Evolutionary conservation across 2,888 invertebrate species (phyloP).

Genomic region (Auanema freiburgensis): DNA sequence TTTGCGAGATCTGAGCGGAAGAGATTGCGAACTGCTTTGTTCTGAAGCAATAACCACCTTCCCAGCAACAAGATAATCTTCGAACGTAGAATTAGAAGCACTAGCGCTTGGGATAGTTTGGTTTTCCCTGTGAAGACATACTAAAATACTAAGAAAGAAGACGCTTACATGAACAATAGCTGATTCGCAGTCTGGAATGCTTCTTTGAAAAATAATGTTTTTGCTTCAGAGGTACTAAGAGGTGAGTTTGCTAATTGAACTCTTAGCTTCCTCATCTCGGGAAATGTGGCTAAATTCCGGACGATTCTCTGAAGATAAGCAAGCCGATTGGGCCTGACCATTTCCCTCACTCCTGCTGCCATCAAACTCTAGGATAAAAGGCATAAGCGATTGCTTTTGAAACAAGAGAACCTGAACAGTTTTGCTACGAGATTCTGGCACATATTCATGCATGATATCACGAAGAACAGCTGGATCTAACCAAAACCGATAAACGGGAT

Average conservation of each 20-base stretch:
- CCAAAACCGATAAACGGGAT: constrained; percentile 62
- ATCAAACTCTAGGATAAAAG: constrained; percentile 49
- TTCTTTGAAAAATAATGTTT: constrained; percentile 51
- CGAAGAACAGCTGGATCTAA: constrained; percentile 59
- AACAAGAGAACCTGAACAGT: constrained; percentile 32
- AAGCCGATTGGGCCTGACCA: constrained; percentile 46
- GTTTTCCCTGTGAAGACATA: constrained; percentile 31
- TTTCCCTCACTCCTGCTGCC: constrained; percentile 60
- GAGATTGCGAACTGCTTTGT: constrained; percentile 23
- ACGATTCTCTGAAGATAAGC: constrained; percentile 59
- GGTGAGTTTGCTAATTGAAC: constrained; percentile 37
- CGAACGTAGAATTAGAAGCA: constrained; percentile 26
- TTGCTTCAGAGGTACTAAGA: constrained; percentile 31
- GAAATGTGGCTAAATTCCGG: constrained; percentile 45
- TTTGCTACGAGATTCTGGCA: constrained; percentile 51
- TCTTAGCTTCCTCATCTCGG: constrained; percentile 51
- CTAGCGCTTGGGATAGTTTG: constrained; percentile 30
- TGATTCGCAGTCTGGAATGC: constrained; percentile 55
- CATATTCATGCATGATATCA: constrained; percentile 61
- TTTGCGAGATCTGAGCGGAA: constrained; percentile 35
- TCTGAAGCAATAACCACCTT: constrained; percentile 29
- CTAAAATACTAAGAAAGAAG: not conserved
- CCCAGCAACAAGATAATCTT: constrained; percentile 21
- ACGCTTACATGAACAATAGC: constrained; percentile 51
- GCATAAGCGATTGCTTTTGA: constrained; percentile 1